Evolutionary conservation across 2,888 invertebrate genomes (phyloP).

Genomic region (Drosophila multiciliata): DNA sequence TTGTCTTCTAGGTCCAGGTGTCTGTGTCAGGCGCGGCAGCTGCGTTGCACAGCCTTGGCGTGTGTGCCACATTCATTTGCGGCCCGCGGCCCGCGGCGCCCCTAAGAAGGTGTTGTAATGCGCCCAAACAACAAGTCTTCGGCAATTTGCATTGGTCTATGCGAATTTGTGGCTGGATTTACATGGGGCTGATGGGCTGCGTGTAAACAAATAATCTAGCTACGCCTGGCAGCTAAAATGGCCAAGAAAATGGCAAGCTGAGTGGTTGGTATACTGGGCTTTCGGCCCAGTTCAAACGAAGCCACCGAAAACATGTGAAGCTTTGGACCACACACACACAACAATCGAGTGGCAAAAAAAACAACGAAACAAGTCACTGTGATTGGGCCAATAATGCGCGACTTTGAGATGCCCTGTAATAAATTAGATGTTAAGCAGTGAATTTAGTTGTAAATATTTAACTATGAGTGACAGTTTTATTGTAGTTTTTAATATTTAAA

Average conservation of each 20-base stretch:
- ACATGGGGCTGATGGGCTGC: slow-evolving; percentile 51
- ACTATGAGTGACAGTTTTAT: neutral
- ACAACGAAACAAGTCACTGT: slow-evolving; percentile 14
- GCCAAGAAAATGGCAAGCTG: neutral
- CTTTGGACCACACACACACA: slow-evolving; percentile 68
- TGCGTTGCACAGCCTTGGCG: slow-evolving; percentile 31
- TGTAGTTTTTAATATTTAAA: neutral
- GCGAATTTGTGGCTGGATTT: slow-evolving; percentile 37
- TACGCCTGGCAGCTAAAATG: slow-evolving; percentile 26
- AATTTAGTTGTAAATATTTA: neutral
- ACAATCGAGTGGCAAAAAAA: slow-evolving; percentile 29
- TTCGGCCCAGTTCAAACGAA: slow-evolving; percentile 71
- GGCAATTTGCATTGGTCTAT: slow-evolving; percentile 8
- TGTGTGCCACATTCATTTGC: slow-evolving; percentile 51
- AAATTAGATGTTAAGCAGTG: neutral
- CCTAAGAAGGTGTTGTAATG: slow-evolving; percentile 70
- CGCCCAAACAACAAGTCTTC: slow-evolving; percentile 42
- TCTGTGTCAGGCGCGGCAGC: slow-evolving; percentile 41
- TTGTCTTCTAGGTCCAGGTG: slow-evolving; percentile 57
- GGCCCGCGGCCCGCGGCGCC: slow-evolving; percentile 58
- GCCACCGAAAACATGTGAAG: slow-evolving; percentile 68
- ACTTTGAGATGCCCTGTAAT: slow-evolving; percentile 13
- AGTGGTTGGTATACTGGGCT: neutral
- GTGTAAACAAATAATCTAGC: slow-evolving; percentile 77
- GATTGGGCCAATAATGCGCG: neutral